Base-by-base conservation (phyloP, 2,113 vertebrate genomes). In the Psophia crepitans region DNA sequence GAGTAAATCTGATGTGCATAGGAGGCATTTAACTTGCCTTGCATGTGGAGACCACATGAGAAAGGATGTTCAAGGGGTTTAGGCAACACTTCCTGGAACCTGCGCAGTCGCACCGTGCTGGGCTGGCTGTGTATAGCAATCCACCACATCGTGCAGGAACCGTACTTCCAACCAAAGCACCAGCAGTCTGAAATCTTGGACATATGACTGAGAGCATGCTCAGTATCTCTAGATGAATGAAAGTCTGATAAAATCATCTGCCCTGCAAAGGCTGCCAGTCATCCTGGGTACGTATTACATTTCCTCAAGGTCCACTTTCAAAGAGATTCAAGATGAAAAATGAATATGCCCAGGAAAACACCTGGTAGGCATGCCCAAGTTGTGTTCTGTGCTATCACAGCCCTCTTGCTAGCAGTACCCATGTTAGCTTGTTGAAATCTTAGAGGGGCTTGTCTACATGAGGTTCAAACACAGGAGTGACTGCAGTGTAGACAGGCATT, bases 91-190 rank as follows among this genome's bases (percentile, higher is more conserved):
- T 76, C 23, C 68, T 44, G n/a, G 58, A 74, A 88, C 54, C 71
- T 77, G 41, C 37, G 58, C 49, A 24, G 27, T 33, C 3, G 1
- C 35, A 71, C 20, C 21, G 28, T 6, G 37, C 41, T 57, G 58
- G 48, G 53, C 48, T 89, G 74, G 8, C 61, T 85, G 54, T 10
- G 17, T 4, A 3, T 21, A 21, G 9, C 10, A 66, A 54, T 76
- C 26, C 78, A 46, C 18, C 0, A 0, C 14, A 35, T 23, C 0
- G 0, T 0, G 0, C 54, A 81, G 73, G 35, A 82, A 9, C 26
- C 44, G 35, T 5, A 0, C 63, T 81, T 39, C 64, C 60, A 48
- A 27, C 30, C 35, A 19, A n/a, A 33, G 49, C 51, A 75, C 1
- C 20, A 58, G 32, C 23, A 53, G 54, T 27, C 63, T 56, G 44